Evolutionary conservation across 2,797 vertebrate genomes (phyloP).

Genomic region (Basileuterus tristriatus): DNA sequence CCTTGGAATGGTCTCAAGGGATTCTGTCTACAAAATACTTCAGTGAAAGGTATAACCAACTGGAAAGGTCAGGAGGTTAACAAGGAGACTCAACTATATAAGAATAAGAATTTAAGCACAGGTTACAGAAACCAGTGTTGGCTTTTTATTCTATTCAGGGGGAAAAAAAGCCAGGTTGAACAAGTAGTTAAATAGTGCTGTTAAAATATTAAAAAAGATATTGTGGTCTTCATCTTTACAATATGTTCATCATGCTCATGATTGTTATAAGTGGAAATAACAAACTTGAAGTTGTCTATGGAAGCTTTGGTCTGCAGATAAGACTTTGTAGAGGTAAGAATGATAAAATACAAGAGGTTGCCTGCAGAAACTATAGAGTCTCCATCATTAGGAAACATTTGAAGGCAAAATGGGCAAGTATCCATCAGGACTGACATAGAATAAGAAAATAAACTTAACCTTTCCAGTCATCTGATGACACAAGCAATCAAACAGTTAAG

Average conservation of each 20-base stretch:
- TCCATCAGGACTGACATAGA: not conserved
- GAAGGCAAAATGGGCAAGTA: not conserved
- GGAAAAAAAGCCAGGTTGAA: fast-evolving
- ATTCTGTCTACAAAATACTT: not conserved
- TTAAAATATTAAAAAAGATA: not conserved
- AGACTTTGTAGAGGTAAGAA: not conserved
- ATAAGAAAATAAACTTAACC: not conserved
- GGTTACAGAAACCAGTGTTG: not conserved
- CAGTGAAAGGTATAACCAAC: not conserved
- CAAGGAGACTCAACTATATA: not conserved
- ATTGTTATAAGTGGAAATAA: not conserved
- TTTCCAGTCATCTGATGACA: not conserved
- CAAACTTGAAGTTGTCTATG: not conserved
- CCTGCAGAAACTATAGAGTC: not conserved
- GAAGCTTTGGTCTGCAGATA: not conserved
- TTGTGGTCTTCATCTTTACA: not conserved
- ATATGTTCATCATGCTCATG: not conserved
- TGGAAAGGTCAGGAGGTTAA: not conserved
- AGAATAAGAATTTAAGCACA: not conserved
- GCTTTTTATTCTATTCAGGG: fast-evolving
- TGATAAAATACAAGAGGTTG: not conserved
- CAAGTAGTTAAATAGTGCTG: not conserved
- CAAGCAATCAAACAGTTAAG: not conserved
- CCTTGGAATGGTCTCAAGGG: not conserved
- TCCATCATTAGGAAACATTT: not conserved